phyloP scores from a whole-genome alignment of 2,888 invertebrate species.

The Drosophila parthenogenetica region DNA sequence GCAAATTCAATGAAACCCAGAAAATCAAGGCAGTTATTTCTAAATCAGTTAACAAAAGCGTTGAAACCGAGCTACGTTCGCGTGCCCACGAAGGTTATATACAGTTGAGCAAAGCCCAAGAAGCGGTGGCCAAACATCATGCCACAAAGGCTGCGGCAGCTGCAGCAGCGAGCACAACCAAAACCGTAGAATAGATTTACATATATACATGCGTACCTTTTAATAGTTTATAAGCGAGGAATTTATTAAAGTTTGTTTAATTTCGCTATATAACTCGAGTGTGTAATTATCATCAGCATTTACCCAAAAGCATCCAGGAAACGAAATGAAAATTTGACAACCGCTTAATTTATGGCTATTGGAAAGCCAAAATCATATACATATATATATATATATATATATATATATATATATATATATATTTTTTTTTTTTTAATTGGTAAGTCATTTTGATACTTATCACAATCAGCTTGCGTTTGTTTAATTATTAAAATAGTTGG shows the following conservation, averaged over 20 bases:
- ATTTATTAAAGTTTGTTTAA: slow-evolving; percentile 2
- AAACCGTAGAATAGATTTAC: slow-evolving; percentile 39
- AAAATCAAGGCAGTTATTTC: slow-evolving; percentile 88
- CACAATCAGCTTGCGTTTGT: slow-evolving; percentile 72
- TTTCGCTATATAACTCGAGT: background rate
- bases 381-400: too few species aligned
- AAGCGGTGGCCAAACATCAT: slow-evolving; percentile 86
- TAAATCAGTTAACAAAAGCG: slow-evolving; percentile 87
- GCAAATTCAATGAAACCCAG: slow-evolving; percentile 86
- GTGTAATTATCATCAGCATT: background rate
- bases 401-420: too few species aligned
- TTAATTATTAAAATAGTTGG: slow-evolving; percentile 75
- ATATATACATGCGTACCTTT: background rate
- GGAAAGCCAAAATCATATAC: slow-evolving; percentile 18
- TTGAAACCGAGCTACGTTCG: slow-evolving; percentile 87
- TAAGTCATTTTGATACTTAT: slow-evolving; percentile 60
- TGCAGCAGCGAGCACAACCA: slow-evolving; percentile 44
- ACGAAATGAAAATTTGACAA: slow-evolving; percentile 28
- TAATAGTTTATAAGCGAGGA: slow-evolving; percentile 9
- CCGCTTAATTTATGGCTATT: slow-evolving; percentile 39
- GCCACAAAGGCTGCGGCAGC: slow-evolving; percentile 65
- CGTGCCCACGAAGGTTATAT: slow-evolving; percentile 85
- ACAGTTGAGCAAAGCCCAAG: slow-evolving; percentile 86
- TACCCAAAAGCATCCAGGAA: background rate
- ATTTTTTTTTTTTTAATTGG: slow-evolving; percentile 23